Evolutionary conservation across 2,888 invertebrate species (phyloP).

Genomic region (Leptodirus hochenwartii): DNA sequence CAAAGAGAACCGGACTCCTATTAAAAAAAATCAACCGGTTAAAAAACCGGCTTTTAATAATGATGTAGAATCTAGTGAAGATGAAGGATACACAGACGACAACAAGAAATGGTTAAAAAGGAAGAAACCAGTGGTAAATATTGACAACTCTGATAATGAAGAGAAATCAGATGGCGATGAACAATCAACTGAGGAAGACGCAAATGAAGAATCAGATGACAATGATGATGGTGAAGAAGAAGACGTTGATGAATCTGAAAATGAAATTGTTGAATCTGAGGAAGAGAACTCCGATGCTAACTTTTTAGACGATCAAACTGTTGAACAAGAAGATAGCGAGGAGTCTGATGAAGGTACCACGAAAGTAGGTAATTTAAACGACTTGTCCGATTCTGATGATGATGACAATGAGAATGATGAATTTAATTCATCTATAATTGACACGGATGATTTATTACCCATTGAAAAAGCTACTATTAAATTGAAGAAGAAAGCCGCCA

Average conservation of each 20-base stretch:
- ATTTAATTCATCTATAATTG: conserved; percentile 21
- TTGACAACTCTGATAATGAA: conserved; percentile 12
- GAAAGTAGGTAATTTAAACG: conserved; percentile 18
- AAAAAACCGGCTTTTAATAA: conserved; percentile 21
- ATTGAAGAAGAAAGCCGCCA: conserved; percentile 51
- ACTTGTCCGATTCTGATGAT: conserved; percentile 22
- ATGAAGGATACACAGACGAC: conserved; percentile 40
- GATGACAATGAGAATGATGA: conserved; percentile 21
- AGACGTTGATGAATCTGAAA: conserved; percentile 16
- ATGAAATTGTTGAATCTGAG: conserved; percentile 17
- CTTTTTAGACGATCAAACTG: conserved; percentile 19
- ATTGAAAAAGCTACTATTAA: conserved; percentile 72
- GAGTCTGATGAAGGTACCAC: conserved; percentile 16
- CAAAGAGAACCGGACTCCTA: conserved; percentile 14
- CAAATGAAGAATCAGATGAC: conserved; percentile 17
- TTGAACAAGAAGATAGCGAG: conserved; percentile 19
- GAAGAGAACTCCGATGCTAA: conserved; percentile 16
- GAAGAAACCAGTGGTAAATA: conserved; percentile 26
- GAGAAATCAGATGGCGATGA: conserved; percentile 12
- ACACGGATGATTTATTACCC: conserved; percentile 55
- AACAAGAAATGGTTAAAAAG: conserved; percentile 53
- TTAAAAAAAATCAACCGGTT: conserved; percentile 19
- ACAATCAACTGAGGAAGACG: conserved; percentile 14
- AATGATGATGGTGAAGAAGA: conserved; percentile 20
- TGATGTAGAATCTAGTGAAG: conserved; percentile 16